Percentiles rank a stretch among this genome's conserved stretches.
Conservation (phyloP, 2,888 invertebrate genomes). For the Brachyptera putata region DNA sequence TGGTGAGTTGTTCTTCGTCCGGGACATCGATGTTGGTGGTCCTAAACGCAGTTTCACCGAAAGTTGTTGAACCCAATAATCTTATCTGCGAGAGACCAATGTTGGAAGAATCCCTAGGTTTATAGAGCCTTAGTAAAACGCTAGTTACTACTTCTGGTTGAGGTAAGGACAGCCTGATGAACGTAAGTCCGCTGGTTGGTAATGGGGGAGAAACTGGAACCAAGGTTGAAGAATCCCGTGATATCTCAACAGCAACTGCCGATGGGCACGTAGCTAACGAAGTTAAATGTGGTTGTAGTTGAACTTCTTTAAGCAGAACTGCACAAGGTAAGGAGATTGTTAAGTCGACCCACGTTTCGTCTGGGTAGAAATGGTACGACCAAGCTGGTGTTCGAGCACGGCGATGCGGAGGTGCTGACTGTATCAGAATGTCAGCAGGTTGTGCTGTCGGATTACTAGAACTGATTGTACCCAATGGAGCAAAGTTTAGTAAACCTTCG, state of each 20-base stretch:
- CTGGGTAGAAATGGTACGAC: constrained; percentile 92
- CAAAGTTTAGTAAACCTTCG: constrained; percentile 76
- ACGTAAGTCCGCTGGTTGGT: constrained; percentile 81
- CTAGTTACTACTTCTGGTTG: constrained; percentile 82
- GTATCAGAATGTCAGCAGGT: constrained; percentile 83
- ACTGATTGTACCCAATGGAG: constrained; percentile 75
- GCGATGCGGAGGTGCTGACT: constrained; percentile 74
- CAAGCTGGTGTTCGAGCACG: constrained; percentile 88
- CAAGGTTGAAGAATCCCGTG: constrained; percentile 70
- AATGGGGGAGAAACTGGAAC: constrained; percentile 83
- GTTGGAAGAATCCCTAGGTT: constrained; percentile 84
- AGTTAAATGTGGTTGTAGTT: constrained; percentile 79
- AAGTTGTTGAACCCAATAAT: constrained; percentile 82
- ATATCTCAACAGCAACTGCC: constrained; percentile 80
- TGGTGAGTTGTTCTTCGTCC: constrained; percentile 54
- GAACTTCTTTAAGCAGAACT: constrained; percentile 64
- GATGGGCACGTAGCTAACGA: constrained; percentile 83
- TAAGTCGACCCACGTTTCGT: constrained; percentile 84
- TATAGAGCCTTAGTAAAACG: constrained; percentile 72
- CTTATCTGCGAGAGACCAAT: constrained; percentile 85
- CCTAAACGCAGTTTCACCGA: constrained; percentile 52
- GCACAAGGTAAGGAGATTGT: constrained; percentile 84
- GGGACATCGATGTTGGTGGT: constrained; percentile 45
- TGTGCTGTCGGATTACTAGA: constrained; percentile 83
- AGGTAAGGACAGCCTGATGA: constrained; percentile 76